Percentiles rank a stretch among this genome's conserved stretches.
These are phyloP conservation scores for Rhopilema esculentum DNA, from an alignment of 30 jellyfish, hydroid and myxozoan species.

Conservation along the genomic window DNA sequence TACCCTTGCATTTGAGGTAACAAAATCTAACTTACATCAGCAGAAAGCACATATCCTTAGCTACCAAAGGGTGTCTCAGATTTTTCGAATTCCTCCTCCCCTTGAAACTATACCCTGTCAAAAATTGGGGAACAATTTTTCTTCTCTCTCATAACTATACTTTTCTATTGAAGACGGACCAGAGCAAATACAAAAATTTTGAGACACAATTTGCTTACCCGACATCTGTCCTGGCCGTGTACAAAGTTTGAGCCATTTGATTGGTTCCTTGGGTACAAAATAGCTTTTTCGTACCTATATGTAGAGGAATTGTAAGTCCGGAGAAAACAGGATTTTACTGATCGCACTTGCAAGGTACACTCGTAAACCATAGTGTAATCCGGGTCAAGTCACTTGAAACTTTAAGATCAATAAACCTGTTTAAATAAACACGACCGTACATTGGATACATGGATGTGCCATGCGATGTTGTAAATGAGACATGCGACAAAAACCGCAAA, in stretches of 20 bases:
- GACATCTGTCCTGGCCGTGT: background rate
- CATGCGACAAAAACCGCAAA: background rate
- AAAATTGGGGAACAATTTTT: background rate
- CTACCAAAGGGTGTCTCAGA: background rate
- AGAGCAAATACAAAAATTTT: background rate
- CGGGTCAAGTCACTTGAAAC: background rate
- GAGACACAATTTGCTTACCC: background rate
- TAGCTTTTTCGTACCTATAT: background rate
- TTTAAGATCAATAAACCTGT: background rate
- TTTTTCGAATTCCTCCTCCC: background rate
- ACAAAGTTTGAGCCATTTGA: background rate
- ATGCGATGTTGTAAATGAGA: no score
- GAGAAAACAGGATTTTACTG: background rate
- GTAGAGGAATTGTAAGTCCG: background rate
- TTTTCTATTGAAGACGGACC: background rate
- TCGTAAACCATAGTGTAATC: background rate
- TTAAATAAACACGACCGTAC: background rate
- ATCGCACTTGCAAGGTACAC: background rate
- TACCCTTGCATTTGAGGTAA: background rate
- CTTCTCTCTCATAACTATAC: background rate
- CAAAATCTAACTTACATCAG: background rate
- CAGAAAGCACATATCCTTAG: background rate
- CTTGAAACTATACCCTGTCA: background rate
- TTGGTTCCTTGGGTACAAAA: background rate
- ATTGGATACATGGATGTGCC: no score